Percentiles rank a stretch among this genome's conserved stretches.
phyloP scores from a whole-genome alignment of 2,797 vertebrate species.

The Diglossa cyanea region DNA sequence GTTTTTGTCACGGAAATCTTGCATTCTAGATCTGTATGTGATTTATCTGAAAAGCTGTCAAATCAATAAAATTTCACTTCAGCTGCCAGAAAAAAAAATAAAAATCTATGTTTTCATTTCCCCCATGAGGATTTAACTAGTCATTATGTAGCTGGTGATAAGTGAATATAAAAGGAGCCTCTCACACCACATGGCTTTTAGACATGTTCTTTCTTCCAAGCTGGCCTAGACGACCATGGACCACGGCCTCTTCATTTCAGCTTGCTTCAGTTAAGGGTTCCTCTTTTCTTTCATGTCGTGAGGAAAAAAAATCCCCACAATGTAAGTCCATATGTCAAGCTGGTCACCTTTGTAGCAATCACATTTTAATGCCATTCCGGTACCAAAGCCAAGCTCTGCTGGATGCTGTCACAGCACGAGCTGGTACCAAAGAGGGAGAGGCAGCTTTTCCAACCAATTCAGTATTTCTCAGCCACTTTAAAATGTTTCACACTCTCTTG shows the following conservation, averaged over 20 bases:
- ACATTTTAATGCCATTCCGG: not conserved
- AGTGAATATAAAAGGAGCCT: not conserved
- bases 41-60: constrained; percentile 31
- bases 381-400: not conserved
- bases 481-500: not conserved
- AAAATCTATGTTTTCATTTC: not conserved
- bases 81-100: not conserved
- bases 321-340: not conserved
- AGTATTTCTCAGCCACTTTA: not conserved
- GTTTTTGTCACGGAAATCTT: not conserved
- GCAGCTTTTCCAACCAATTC: not conserved
- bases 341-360: not conserved
- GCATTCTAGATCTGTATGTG: not conserved
- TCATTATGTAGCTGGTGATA: not conserved
- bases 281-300: not conserved
- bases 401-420: not conserved
- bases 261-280: not conserved
- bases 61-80: constrained; percentile 41
- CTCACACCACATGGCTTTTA: not conserved
- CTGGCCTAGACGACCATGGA: not conserved
- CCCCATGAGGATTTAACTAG: not conserved
- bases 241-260: not conserved
- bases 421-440: not conserved
- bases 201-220: not conserved
- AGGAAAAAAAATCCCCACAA: not conserved